phyloP scores from a whole-genome alignment of 1,140 invertebrate species.

The Danaus plexippus region DNA sequence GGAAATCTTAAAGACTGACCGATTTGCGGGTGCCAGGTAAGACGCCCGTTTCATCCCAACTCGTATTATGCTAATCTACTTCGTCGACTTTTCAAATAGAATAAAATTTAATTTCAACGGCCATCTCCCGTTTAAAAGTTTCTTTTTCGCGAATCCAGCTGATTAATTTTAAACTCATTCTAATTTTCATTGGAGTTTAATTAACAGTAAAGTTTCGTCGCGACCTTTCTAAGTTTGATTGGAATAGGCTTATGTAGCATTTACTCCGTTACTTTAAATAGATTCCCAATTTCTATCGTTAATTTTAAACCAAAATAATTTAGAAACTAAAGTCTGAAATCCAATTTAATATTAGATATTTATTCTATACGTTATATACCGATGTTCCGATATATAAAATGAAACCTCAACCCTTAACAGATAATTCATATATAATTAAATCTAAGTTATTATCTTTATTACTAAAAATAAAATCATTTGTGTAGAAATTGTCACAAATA shows the following conservation, averaged over 20 bases:
- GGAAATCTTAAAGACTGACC: slow-evolving; percentile 26
- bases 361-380: too few species aligned
- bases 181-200: slow-evolving; percentile 62
- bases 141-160: slow-evolving; percentile 54
- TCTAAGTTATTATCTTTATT: too few species aligned
- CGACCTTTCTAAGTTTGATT: slow-evolving; percentile 34
- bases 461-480: too few species aligned
- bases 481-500: too few species aligned
- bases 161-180: slow-evolving; percentile 65
- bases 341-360: too few species aligned
- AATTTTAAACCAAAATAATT: too few species aligned
- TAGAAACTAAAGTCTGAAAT: too few species aligned
- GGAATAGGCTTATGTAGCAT: slow-evolving; percentile 28
- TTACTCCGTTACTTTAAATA: too few species aligned
- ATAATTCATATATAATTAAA: too few species aligned
- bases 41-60: slow-evolving; percentile 37
- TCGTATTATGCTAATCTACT: slow-evolving; percentile 57
- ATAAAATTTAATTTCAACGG: slow-evolving; percentile 56
- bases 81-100: slow-evolving; percentile 44
- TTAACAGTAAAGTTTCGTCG: slow-evolving; percentile 49
- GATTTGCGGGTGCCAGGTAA: slow-evolving; percentile 32
- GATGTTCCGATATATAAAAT: too few species aligned
- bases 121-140: slow-evolving; percentile 50
- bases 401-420: too few species aligned
- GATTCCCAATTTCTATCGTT: too few species aligned